A percentile compares a stretch with the other conserved stretches of the same genome.
phyloP scores from a whole-genome alignment of 2,113 vertebrate species.

The Porphyrio hochstetteri region DNA sequence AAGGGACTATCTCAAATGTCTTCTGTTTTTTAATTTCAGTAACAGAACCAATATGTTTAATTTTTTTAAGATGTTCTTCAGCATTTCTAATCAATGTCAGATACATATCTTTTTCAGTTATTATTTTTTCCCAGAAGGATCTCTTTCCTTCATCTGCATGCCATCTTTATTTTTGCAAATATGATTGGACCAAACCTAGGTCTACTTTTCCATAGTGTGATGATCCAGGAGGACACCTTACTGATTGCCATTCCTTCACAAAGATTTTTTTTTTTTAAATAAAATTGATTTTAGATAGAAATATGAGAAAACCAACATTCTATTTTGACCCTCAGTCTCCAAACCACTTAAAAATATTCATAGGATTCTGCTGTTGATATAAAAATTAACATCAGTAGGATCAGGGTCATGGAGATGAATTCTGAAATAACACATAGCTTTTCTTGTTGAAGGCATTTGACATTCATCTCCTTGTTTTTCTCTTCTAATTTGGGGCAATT shows the following conservation, averaged over 20 bases:
- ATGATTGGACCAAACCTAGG: not conserved
- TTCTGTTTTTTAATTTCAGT: slow-evolving; percentile 15
- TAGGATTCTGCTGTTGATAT: not conserved
- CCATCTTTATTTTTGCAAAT: not conserved
- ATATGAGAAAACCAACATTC: not conserved
- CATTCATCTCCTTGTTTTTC: not conserved
- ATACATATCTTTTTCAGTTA: slow-evolving; percentile 22
- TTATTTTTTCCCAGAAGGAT: not conserved
- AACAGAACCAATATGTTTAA: not conserved
- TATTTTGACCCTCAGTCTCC: not conserved
- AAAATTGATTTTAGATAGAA: not conserved
- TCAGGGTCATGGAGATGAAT: not conserved
- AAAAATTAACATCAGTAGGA: not conserved
- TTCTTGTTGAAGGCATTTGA: not conserved
- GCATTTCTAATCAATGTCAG: slow-evolving; percentile 27
- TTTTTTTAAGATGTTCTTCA: slow-evolving; percentile 40
- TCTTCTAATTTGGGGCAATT: not conserved
- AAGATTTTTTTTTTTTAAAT: not conserved
- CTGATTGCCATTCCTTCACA: not conserved
- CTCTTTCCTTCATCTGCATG: not conserved
- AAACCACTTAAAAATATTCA: not conserved
- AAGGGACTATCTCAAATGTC: not conserved
- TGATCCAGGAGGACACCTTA: not conserved
- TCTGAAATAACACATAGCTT: not conserved
- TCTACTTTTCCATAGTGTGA: not conserved